Base-by-base conservation (phyloP, 1,140 invertebrate genomes). In the Macrobrachium rosenbergii region DNA sequence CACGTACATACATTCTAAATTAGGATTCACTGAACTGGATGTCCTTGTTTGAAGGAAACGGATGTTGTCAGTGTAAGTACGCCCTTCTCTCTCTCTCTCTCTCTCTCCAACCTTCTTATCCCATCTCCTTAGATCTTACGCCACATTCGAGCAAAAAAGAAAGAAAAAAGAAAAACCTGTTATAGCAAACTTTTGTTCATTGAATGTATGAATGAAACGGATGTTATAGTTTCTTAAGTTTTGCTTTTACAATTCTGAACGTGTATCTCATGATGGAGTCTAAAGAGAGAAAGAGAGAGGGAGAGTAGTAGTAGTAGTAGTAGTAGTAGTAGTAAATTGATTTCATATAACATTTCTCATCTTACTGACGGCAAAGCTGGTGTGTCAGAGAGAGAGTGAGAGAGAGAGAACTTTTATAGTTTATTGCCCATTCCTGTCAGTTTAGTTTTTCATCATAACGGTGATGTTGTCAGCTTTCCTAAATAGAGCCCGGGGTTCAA, bases 11-110 rank as follows among this genome's bases (percentile, higher is more conserved):
- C 69, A 73, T 21, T 23, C 64, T 21, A 19, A 19, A 73, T 28
- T 69, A 11, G 64, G 19, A 28, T n/a, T 69, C 64, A 69, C 12
- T 69, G 19, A 11, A 28, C 11, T 28, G 64, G 28, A n/a, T 37
- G 28, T 37, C 28, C 28, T 37, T 37, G 28, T 37, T 37, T 3
- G 28, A 2, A 37, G 28, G 28, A 37, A 37, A 37, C 28, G 28
- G 28, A 37, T 37, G 28, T 37, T 3, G 1, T 37, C 28, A 37
- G 28, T 37, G 3, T 37, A 3, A 37, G 28, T 37, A 37, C 28
- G 28, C 14, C 76, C 23, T 23, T 62, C 52, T 79, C 77, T 79
- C 77, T 79, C 77, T 79, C 77, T 79, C 77, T 79, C 77, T 79
- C 77, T 79, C 77, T 79, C 77, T 79, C 77, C 45, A n/a, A 19